Percentiles rank a stretch among this genome's conserved stretches.
phyloP scores from a whole-genome alignment of 1,140 invertebrate genomes.

The Pogonomyrmex californicus region DNA sequence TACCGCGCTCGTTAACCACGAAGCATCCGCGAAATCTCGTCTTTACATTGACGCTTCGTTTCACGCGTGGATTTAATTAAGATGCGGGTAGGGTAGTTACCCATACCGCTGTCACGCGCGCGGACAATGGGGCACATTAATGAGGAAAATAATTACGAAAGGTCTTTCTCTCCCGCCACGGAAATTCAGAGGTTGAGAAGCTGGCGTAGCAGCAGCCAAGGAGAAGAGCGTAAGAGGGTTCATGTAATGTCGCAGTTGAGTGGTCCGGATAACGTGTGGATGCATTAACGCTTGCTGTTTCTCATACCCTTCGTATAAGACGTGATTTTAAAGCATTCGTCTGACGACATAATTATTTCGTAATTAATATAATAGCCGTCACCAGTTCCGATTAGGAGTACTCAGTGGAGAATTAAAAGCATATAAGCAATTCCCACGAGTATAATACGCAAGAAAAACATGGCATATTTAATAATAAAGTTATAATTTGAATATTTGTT shows the following conservation, averaged over 20 bases:
- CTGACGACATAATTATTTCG: conserved; percentile 68
- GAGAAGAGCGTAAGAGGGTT: conserved; percentile 63
- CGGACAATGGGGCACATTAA: conserved; percentile 83
- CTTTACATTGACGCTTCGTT: conserved; percentile 68
- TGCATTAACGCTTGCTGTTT: conserved; percentile 59
- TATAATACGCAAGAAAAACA: background rate
- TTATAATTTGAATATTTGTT: conserved; percentile 15
- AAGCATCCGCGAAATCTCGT: conserved; percentile 49
- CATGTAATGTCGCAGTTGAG: conserved; percentile 71
- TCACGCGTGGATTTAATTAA: conserved; percentile 72
- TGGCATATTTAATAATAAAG: conserved; percentile 31
- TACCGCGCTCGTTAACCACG: conserved; percentile 39
- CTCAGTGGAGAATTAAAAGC: conserved; percentile 46
- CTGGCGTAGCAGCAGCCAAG: conserved; percentile 30
- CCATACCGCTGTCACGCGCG: conserved; percentile 60
- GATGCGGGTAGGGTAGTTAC: conserved; percentile 59
- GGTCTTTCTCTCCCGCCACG: conserved; percentile 73
- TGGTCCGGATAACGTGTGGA: conserved; percentile 72
- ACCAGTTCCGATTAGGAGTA: conserved; percentile 63
- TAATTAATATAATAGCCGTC: conserved; percentile 69
- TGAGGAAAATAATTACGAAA: conserved; percentile 84
- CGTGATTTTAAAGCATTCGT: conserved; percentile 59
- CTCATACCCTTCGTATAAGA: conserved; percentile 56
- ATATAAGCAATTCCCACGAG: conserved; percentile 37
- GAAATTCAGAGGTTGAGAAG: conserved; percentile 76